phyloP scores from a whole-genome alignment of 2,888 invertebrate species.

The Ectemnius continuus region DNA sequence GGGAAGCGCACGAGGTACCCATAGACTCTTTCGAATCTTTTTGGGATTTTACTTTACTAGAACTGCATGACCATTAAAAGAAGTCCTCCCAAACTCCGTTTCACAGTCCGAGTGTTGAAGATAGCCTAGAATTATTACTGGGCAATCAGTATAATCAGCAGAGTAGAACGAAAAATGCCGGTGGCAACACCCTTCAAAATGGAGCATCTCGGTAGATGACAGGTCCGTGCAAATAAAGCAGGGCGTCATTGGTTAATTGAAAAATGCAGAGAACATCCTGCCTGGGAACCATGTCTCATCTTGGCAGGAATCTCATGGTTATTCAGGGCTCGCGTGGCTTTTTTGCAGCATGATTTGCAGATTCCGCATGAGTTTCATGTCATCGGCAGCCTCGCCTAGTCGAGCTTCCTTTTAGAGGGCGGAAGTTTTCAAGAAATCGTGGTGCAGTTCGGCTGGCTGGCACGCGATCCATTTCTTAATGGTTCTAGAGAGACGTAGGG shows the following conservation, averaged over 20 bases:
- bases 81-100: too few species aligned
- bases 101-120: too few species aligned
- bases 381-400: constrained; percentile 3
- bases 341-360: background rate
- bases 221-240: too few species aligned
- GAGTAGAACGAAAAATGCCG: background rate
- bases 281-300: too few species aligned
- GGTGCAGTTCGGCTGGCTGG: constrained; percentile 21
- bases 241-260: too few species aligned
- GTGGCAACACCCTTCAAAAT: constrained; percentile 4
- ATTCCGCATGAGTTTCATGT: background rate
- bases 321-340: background rate
- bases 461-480: constrained; percentile 16
- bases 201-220: background rate
- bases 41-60: too few species aligned
- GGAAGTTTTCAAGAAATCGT: constrained; percentile 44
- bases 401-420: constrained; percentile 24
- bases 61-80: too few species aligned
- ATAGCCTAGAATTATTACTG: too few species aligned
- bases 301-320: background rate
- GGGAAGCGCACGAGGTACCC: too few species aligned
- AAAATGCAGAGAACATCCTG: too few species aligned
- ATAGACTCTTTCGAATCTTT: too few species aligned
- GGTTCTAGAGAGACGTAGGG: background rate
- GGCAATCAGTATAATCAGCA: background rate